A percentile compares a stretch with the other conserved stretches of the same genome.
These are phyloP conservation scores for Riparia riparia DNA, from an alignment of 2,113 vertebrate genomes.

Conservation along the genomic window DNA sequence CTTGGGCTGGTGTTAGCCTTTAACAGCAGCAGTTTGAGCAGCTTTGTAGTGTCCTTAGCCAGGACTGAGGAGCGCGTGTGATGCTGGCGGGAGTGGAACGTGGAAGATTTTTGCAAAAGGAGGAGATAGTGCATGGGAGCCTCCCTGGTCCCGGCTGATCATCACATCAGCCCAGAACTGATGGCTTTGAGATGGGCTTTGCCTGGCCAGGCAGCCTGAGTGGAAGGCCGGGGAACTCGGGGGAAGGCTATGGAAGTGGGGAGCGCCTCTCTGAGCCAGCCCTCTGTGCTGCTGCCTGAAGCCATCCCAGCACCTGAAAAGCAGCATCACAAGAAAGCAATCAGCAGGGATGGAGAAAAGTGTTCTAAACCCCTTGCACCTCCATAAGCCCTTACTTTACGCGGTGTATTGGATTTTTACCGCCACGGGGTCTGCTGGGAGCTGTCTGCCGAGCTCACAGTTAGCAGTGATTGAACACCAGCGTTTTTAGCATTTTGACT, in stretches of 20 bases:
- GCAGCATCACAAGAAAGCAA: neutral
- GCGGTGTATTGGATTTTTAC: conserved; percentile 55
- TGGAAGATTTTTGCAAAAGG: neutral
- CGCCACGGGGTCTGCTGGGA: conserved; percentile 41
- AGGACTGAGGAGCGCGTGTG: rapidly evolving
- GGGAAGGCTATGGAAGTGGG: neutral
- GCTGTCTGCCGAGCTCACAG: conserved; percentile 48
- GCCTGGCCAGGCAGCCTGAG: neutral
- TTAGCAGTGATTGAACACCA: conserved; percentile 63
- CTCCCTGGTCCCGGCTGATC: rapidly evolving
- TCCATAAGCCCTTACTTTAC: conserved; percentile 23
- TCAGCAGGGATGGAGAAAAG: neutral
- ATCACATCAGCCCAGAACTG: neutral
- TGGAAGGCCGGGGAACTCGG: neutral
- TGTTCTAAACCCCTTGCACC: neutral
- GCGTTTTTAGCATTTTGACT: conserved; percentile 63
- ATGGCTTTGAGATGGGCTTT: neutral
- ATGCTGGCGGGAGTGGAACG: rapidly evolving
- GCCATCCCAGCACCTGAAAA: neutral
- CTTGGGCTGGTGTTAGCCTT: neutral
- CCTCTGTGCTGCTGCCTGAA: neutral
- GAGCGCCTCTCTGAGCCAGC: rapidly evolving
- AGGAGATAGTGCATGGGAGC: neutral
- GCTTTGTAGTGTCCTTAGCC: neutral
- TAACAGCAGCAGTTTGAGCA: neutral